Base-by-base conservation (phyloP, 2,888 invertebrate species). In the Prionchulus punctatus region DNA sequence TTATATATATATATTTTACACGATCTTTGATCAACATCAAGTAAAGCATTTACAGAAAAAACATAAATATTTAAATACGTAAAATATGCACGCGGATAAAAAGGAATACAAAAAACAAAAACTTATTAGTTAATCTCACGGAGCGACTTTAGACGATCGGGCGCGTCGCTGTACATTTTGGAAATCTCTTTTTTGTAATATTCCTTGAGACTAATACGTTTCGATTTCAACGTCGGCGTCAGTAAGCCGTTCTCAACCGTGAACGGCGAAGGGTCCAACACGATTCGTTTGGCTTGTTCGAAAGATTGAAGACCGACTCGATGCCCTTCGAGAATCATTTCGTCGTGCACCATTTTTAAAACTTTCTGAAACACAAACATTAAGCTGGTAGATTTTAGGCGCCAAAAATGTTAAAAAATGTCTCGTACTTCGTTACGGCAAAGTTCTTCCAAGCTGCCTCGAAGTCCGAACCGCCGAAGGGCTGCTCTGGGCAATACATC, bases 241-340 rank as follows among this genome's bases (percentile, higher is more conserved):
- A 94, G 78, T 54, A 94, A 81, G 61, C 89, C 90, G 74, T 92
- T 92, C 76, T 91, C 90, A 56, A 91, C 85, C 60, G 90, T 88
- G 78, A 94, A 92, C 64, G 86, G 85, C 75, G 92, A 91, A 28
- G 89, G 87, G 75, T 89, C 87, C 56, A 94, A 75, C 71, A 89
- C 87, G 62, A 92, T 84, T 72, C 91, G 91, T 76, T 90, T 89
- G 2, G 30, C 92, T 82, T 92, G 91, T 78, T 98, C 96, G 73
- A 96, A 96, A 18, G 89, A 88, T 77, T 89, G 89, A 27, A 98
- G 79, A 36, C 89, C 89, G 55, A 83, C 84, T 69, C 84, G 84
- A 72, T 84, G 88, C 57, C 92, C 94, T 79, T 87, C 83, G 50
- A 81, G 78, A 60, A 82, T 76, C 83, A 96, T 85, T 70, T 92